Evolutionary conservation across 2,888 invertebrate genomes (phyloP).

Genomic region (Stenolophus ochropezus): DNA sequence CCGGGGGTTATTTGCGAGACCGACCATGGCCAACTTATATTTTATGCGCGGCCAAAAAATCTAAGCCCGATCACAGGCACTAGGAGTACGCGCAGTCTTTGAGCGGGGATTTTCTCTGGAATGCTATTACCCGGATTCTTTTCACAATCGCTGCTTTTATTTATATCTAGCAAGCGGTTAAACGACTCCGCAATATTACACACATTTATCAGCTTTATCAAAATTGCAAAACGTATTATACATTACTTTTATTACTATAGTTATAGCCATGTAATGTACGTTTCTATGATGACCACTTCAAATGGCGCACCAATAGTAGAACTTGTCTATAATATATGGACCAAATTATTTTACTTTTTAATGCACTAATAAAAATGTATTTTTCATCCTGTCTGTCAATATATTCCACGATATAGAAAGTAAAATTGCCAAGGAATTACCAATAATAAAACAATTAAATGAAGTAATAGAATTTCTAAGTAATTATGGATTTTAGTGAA

Average conservation of each 20-base stretch:
- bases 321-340: too few species aligned
- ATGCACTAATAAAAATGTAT: too few species aligned
- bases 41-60: constrained; percentile 48
- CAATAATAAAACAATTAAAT: too few species aligned
- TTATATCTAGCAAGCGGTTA: background rate
- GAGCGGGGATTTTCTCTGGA: background rate
- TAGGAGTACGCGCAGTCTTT: constrained; percentile 34
- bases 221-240: background rate
- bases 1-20: constrained; percentile 37
- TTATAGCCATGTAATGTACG: too few species aligned
- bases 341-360: too few species aligned
- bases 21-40: constrained; percentile 51
- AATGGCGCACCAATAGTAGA: too few species aligned
- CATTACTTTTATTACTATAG: background rate
- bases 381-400: too few species aligned
- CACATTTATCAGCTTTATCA: background rate
- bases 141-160: constrained; percentile 1
- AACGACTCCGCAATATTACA: background rate
- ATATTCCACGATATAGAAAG: too few species aligned
- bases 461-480: too few species aligned
- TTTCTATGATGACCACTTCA: too few species aligned
- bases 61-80: constrained; percentile 20
- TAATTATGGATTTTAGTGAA: too few species aligned
- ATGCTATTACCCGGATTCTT: background rate
- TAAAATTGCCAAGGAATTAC: too few species aligned